Conservation (phyloP, 2,797 vertebrate species). For the Microchirus variegatus region DNA sequence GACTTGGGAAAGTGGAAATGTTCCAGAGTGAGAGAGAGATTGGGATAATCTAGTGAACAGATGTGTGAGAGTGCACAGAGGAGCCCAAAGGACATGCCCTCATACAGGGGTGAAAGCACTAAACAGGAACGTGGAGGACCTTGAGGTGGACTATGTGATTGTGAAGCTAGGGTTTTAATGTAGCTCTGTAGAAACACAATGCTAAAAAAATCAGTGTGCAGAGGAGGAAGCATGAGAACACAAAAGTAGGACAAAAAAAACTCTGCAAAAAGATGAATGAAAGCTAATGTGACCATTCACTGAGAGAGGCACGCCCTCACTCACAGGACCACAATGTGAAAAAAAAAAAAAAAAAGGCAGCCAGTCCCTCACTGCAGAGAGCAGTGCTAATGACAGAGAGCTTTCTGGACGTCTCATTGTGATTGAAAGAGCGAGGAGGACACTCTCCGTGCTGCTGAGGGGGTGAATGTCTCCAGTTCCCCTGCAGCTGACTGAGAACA, state of each 20-base stretch:
- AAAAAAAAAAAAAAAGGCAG: slow-evolving; percentile 28
- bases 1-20: slow-evolving; percentile 59
- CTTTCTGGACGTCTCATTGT: slow-evolving; percentile 51
- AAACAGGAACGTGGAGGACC: slow-evolving; percentile 50
- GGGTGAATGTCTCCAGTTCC: slow-evolving; percentile 28
- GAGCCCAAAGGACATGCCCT: slow-evolving; percentile 45
- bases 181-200: neutral
- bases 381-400: slow-evolving; percentile 32
- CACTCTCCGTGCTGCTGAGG: slow-evolving; percentile 28
- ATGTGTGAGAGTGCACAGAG: slow-evolving; percentile 58
- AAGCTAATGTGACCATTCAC: slow-evolving; percentile 20
- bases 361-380: slow-evolving; percentile 22
- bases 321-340: neutral
- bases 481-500: slow-evolving; percentile 37
- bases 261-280: slow-evolving; percentile 26
- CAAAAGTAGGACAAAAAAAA: neutral
- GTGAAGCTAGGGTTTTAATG: slow-evolving; percentile 12
- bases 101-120: slow-evolving; percentile 56
- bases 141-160: slow-evolving; percentile 39
- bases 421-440: slow-evolving; percentile 62
- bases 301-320: neutral
- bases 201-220: slow-evolving; percentile 7
- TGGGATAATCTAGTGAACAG: slow-evolving; percentile 70
- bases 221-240: slow-evolving; percentile 2
- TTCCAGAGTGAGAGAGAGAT: slow-evolving; percentile 56